Evolutionary conservation across 2,888 invertebrate species (phyloP).

Genomic region (Eurytoma californica): DNA sequence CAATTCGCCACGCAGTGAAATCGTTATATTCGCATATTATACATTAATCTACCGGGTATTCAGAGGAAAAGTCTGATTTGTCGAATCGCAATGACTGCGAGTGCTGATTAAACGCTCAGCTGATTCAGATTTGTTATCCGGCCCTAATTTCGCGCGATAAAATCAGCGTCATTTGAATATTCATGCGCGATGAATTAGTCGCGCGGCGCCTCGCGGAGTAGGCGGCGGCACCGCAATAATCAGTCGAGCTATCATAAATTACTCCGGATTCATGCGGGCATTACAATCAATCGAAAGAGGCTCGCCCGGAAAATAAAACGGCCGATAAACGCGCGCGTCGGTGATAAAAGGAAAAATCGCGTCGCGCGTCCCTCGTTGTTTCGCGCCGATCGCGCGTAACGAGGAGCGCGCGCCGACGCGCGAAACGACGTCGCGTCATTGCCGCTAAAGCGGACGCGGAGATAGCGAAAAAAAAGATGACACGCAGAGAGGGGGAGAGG

Average conservation of each 20-base stretch:
- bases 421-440: slow-evolving; percentile 14
- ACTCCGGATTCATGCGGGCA: slow-evolving; percentile 12
- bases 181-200: slow-evolving; percentile 20
- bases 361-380: not conserved
- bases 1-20: no score
- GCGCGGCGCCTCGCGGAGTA: not conserved
- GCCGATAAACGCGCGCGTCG: not conserved
- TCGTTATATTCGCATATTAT: no score
- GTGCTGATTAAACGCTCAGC: slow-evolving; percentile 18
- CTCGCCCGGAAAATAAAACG: not conserved
- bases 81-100: slow-evolving; percentile 19
- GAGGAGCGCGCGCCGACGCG: not conserved
- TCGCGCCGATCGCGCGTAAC: not conserved
- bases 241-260: not conserved
- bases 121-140: slow-evolving; percentile 1
- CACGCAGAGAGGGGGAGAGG: not conserved
- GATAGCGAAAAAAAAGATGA: not conserved
- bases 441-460: not conserved
- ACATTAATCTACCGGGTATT: no score
- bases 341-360: not conserved
- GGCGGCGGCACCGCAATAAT: slow-evolving; percentile 4
- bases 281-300: slow-evolving; percentile 16
- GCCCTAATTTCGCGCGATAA: slow-evolving; percentile 29
- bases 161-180: slow-evolving; percentile 35
- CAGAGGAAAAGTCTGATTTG: no score